Evolutionary conservation across 2,888 invertebrate species (phyloP).

Genomic region (Caenorhabditis drosophilae): DNA sequence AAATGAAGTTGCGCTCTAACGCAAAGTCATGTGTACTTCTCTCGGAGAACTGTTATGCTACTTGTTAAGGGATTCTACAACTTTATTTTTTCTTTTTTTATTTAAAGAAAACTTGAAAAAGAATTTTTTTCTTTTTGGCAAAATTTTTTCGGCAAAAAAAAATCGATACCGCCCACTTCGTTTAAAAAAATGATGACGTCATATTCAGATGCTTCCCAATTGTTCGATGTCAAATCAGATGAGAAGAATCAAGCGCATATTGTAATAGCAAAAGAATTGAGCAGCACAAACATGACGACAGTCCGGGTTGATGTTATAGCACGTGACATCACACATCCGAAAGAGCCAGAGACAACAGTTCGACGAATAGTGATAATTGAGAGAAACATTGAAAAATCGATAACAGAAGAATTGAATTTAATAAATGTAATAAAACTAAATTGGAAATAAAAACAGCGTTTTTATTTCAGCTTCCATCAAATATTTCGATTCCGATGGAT

Average conservation of each 20-base stretch:
- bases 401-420: constrained; percentile 6
- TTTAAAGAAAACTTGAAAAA: background rate
- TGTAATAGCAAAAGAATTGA: constrained; percentile 6
- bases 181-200: background rate
- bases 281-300: constrained; percentile 5
- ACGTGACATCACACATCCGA: constrained; percentile 67
- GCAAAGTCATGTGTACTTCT: no score
- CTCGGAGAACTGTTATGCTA: no score
- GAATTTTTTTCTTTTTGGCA: background rate
- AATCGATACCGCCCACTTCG: no score
- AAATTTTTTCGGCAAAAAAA: no score
- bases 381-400: constrained; percentile 5
- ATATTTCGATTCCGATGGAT: constrained; percentile 8
- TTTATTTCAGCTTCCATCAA: constrained; percentile 13
- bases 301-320: constrained; percentile 15
- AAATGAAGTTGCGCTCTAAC: no score
- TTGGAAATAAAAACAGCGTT: no score
- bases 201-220: background rate
- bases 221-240: constrained; percentile 15
- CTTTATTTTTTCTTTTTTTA: background rate
- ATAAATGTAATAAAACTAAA: no score
- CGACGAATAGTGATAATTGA: constrained; percentile 15
- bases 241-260: constrained; percentile 19
- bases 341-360: constrained; percentile 13
- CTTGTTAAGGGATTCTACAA: no score